A percentile compares a stretch with the other conserved stretches of the same genome.
Conservation (phyloP, 2,888 invertebrate genomes). For the Frankliniella fusca region DNA sequence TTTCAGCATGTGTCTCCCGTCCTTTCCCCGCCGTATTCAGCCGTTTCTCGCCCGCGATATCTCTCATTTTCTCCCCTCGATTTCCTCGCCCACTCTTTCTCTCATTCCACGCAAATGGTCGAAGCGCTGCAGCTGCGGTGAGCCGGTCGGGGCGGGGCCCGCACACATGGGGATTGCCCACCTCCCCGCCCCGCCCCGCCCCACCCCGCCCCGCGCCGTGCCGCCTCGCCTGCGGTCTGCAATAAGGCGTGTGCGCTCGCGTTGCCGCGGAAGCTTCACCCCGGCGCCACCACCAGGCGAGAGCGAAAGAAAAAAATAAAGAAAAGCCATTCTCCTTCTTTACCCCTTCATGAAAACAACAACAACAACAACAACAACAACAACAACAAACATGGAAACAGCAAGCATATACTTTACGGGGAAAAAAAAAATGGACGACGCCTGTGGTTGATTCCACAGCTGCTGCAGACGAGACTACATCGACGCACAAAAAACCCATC, state of each 20-base stretch:
- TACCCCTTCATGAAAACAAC: no score
- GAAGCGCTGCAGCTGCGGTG: background rate
- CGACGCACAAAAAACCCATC: no score
- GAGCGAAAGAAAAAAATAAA: background rate
- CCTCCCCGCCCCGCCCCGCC: background rate
- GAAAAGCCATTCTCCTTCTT: background rate
- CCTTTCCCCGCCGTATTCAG: background rate
- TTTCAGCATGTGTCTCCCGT: background rate
- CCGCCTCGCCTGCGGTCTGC: background rate
- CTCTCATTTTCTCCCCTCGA: background rate
- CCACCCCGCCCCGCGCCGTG: background rate
- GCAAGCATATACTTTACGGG: background rate
- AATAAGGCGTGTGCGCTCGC: background rate
- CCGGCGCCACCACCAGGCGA: background rate
- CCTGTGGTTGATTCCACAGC: no score
- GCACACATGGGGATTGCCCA: background rate
- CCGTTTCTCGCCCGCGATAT: background rate
- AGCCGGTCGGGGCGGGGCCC: background rate
- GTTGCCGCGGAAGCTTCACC: no score
- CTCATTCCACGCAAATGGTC: background rate
- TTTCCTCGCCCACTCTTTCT: background rate
- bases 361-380: no score
- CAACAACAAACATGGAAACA: no score
- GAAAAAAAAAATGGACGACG: background rate
- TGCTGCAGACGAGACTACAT: no score